Conservation (phyloP, 2,888 invertebrate genomes). For the Parnassius orleans region DNA sequence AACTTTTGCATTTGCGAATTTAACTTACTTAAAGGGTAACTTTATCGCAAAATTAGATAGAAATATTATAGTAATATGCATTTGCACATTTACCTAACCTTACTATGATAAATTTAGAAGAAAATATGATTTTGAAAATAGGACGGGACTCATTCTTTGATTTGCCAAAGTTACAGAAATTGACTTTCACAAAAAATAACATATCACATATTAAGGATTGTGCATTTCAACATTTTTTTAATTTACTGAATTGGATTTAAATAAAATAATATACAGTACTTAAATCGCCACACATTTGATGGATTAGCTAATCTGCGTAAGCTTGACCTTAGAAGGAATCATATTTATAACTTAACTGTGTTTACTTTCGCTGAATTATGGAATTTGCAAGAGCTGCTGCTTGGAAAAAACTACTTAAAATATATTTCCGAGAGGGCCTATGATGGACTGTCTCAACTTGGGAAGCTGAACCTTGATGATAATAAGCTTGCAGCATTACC, state of each 20-base stretch:
- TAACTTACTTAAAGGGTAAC: slow-evolving; percentile 85
- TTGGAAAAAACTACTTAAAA: slow-evolving; percentile 85
- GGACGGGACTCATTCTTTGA: no score
- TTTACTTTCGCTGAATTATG: no score
- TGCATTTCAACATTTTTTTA: slow-evolving; percentile 87
- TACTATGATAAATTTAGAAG: no score
- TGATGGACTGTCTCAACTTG: slow-evolving; percentile 86
- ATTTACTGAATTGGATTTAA: slow-evolving; percentile 91
- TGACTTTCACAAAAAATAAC: slow-evolving; percentile 91
- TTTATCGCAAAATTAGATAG: slow-evolving; percentile 86
- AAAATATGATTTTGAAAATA: no score
- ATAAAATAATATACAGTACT: slow-evolving; percentile 87
- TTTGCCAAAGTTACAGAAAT: no score
- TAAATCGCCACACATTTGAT: slow-evolving; percentile 88
- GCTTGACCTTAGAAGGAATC: slow-evolving; percentile 88
- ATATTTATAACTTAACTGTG: no score
- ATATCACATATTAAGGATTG: slow-evolving; percentile 91
- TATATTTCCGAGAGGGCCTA: slow-evolving; percentile 89
- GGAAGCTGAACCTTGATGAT: slow-evolving; percentile 86
- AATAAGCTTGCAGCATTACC: slow-evolving; percentile 90
- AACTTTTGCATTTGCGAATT: slow-evolving; percentile 87
- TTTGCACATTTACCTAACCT: slow-evolving; percentile 86
- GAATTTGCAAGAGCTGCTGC: no score
- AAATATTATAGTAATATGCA: slow-evolving; percentile 83
- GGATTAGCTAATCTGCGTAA: slow-evolving; percentile 87